phyloP scores from a whole-genome alignment of 2,888 invertebrate genomes.

The Pasiphila rectangulata region DNA sequence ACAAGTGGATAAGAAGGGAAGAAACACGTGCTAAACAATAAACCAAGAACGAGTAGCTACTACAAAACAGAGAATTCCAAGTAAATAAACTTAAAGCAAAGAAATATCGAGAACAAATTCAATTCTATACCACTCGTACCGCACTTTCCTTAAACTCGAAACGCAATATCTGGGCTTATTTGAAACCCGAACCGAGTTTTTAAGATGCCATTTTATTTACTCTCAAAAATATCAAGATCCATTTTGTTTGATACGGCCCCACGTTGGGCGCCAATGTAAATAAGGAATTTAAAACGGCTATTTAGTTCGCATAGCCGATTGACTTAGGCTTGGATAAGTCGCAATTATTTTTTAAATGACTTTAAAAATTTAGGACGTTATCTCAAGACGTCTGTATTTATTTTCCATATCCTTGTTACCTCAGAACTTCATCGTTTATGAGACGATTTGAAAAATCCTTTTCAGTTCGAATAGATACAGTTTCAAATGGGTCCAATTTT shows the following conservation, averaged over 20 bases:
- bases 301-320: slow-evolving; percentile 29
- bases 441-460: too few relatives aligned
- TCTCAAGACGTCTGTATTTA: too few relatives aligned
- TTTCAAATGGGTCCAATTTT: too few relatives aligned
- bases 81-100: slow-evolving; percentile 14
- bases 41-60: too few relatives aligned
- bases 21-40: too few relatives aligned
- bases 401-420: too few relatives aligned
- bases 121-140: slow-evolving; percentile 21
- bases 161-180: slow-evolving; percentile 35
- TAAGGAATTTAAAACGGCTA: slow-evolving; percentile 33
- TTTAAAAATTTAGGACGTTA: too few relatives aligned
- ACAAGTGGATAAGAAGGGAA: too few relatives aligned
- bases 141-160: slow-evolving; percentile 23
- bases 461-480: too few relatives aligned
- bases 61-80: neutral
- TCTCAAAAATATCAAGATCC: slow-evolving; percentile 33
- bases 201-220: slow-evolving; percentile 32
- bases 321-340: too few relatives aligned
- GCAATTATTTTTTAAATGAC: too few relatives aligned
- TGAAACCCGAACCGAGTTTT: slow-evolving; percentile 33
- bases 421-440: too few relatives aligned
- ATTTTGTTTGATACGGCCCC: slow-evolving; percentile 39
- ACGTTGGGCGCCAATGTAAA: slow-evolving; percentile 42
- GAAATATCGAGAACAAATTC: slow-evolving; percentile 22